phyloP scores from a whole-genome alignment of 2,888 invertebrate genomes.

The Lottia gigantea region DNA sequence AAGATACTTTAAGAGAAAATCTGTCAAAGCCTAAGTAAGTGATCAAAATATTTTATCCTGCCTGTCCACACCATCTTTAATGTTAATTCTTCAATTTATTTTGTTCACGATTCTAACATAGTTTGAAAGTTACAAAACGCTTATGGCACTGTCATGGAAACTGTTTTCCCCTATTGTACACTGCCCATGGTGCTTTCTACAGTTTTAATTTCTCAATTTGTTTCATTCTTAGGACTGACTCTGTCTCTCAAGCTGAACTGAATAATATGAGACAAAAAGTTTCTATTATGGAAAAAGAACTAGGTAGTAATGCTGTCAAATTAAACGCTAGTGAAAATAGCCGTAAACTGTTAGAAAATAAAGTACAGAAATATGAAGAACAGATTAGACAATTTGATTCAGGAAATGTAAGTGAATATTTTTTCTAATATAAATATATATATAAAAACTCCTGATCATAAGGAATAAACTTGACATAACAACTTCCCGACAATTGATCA shows the following conservation, averaged over 20 bases:
- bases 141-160: no score
- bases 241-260: slow-evolving; percentile 41
- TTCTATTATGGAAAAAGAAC: slow-evolving; percentile 60
- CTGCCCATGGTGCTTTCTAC: neutral
- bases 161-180: no score
- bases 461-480: no score
- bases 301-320: slow-evolving; percentile 51
- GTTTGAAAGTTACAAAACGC: no score
- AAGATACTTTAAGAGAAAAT: slow-evolving; percentile 38
- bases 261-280: slow-evolving; percentile 53
- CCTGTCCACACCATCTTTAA: no score
- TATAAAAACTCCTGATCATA: no score
- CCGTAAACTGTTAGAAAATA: slow-evolving; percentile 51
- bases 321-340: slow-evolving; percentile 53
- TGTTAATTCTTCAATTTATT: neutral
- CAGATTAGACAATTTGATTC: slow-evolving; percentile 52
- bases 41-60: neutral
- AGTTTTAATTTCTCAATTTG: no score
- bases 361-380: slow-evolving; percentile 51
- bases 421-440: no score
- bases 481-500: no score
- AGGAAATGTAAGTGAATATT: slow-evolving; percentile 38
- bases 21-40: slow-evolving; percentile 54
- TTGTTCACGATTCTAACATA: neutral
- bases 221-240: slow-evolving; percentile 39